A percentile compares a stretch with the other conserved stretches of the same genome.
These are phyloP conservation scores for Lagopus muta DNA, from an alignment of 2,113 vertebrate genomes.

Conservation along the genomic window DNA sequence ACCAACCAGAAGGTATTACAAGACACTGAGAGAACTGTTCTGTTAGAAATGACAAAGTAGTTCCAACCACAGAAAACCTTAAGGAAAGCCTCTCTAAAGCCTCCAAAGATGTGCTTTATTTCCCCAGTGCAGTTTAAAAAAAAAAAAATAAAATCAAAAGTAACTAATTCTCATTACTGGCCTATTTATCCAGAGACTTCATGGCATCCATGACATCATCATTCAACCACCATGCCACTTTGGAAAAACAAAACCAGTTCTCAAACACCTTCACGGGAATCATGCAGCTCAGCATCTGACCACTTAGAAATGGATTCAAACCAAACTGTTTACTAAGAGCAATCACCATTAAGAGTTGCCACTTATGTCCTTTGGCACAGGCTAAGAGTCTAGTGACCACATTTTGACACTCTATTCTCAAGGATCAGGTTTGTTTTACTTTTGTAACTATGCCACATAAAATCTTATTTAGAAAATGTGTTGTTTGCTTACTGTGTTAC, in stretches of 20 bases:
- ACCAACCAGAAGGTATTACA: not conserved
- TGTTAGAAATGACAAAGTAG: not conserved
- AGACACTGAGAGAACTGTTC: not conserved
- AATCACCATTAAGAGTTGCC: not conserved
- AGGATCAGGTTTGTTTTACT: not conserved
- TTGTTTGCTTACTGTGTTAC: not conserved
- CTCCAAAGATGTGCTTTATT: not conserved
- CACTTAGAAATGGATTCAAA: not conserved
- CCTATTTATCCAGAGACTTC: not conserved
- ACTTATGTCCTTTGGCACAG: not conserved
- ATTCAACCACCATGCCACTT: not conserved
- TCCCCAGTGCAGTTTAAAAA: not conserved
- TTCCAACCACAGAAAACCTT: not conserved
- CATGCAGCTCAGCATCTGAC: not conserved
- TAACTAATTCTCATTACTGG: not conserved
- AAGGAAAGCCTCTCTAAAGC: not conserved
- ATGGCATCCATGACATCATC: not conserved
- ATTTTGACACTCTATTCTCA: not conserved
- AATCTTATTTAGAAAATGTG: not conserved
- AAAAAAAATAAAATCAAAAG: not conserved
- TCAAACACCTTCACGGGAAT: not conserved
- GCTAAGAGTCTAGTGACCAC: too few relatives aligned
- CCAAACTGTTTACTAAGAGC: not conserved
- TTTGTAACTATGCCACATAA: not conserved
- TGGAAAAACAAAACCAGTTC: not conserved